phyloP scores from a whole-genome alignment of 2,113 vertebrate species.

The Calidris pugnax region DNA sequence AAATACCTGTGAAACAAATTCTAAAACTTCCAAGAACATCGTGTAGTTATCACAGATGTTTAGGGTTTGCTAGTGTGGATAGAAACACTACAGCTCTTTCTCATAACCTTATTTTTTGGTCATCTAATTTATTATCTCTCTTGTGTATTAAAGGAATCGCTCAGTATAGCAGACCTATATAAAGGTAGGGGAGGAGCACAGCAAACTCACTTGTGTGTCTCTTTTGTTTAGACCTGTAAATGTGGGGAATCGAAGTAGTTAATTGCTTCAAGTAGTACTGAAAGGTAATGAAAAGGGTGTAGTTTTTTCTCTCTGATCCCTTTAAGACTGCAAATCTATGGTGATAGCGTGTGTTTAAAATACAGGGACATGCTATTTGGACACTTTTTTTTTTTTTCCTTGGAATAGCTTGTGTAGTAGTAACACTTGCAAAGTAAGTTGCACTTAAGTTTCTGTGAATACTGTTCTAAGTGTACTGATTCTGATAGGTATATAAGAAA shows the following conservation, averaged over 20 bases:
- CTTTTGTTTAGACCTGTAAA: neutral
- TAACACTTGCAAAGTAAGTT: neutral
- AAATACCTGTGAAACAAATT: neutral
- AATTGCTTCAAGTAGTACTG: neutral
- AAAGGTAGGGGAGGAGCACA: neutral
- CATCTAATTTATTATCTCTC: neutral
- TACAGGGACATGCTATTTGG: accelerated
- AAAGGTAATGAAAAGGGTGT: neutral
- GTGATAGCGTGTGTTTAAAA: neutral
- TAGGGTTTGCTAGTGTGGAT: neutral
- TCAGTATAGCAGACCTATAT: neutral
- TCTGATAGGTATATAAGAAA: neutral
- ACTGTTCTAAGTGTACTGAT: neutral
- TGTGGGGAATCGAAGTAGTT: neutral
- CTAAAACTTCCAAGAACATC: neutral
- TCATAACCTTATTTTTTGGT: neutral
- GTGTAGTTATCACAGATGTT: neutral
- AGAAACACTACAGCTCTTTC: neutral
- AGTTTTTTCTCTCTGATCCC: neutral
- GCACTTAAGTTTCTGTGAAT: neutral
- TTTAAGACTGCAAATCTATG: neutral
- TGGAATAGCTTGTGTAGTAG: neutral
- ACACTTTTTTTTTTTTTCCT: neutral
- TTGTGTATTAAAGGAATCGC: neutral
- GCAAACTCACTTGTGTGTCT: neutral